Conservation (phyloP, 1,140 invertebrate genomes). For the Chionoecetes opilio region DNA sequence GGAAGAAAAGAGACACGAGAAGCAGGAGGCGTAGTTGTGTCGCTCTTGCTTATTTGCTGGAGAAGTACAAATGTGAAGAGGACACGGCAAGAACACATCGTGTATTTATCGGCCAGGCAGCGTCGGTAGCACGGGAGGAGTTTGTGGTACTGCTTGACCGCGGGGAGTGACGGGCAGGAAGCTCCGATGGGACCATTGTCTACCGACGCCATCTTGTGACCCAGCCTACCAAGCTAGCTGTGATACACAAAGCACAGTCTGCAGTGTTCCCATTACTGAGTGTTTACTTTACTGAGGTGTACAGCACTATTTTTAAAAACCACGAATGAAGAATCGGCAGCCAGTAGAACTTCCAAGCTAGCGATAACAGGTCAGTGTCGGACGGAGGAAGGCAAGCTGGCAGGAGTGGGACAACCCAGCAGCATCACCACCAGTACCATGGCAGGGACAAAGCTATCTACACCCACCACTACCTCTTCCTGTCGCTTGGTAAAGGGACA, state of each 20-base stretch:
- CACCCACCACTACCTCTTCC: not conserved
- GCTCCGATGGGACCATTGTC: not conserved
- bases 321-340: conserved; percentile 36
- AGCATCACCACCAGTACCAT: not conserved
- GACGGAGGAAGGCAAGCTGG: not conserved
- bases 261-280: conserved; percentile 61
- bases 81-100: conserved; percentile 70
- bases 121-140: conserved; percentile 51
- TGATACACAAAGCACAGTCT: conserved; percentile 48
- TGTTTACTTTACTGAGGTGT: conserved; percentile 65
- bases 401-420: not conserved
- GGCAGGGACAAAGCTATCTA: conserved; percentile 61
- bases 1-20: conserved; percentile 69
- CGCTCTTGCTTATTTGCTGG: conserved; percentile 52
- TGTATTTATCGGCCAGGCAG: conserved; percentile 38
- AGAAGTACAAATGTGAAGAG: conserved; percentile 73
- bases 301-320: conserved; percentile 30
- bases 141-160: not conserved
- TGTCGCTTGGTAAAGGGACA: conserved; percentile 49
- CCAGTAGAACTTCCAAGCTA: conserved; percentile 42
- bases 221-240: not conserved
- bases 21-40: conserved; percentile 34
- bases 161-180: conserved; percentile 48
- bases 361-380: not conserved
- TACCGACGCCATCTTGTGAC: conserved; percentile 72